Evolutionary conservation across 2,888 invertebrate species (phyloP), one percentile per base, ranked within the genome.

Genomic region (Acheta domesticus): DNA sequence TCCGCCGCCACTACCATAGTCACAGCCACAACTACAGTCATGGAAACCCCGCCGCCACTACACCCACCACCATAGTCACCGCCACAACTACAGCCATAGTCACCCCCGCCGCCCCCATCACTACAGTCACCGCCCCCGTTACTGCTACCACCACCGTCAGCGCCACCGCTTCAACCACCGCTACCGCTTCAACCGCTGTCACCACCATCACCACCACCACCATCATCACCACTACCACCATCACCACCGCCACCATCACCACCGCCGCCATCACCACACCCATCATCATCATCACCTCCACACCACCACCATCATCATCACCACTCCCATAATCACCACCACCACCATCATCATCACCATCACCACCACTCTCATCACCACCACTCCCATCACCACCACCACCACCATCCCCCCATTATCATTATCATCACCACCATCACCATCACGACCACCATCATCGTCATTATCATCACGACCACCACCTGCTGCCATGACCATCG

Each of bases 271-370:
- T 36, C 36, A 5, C 5, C 36, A 36, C 36, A 1, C 0, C 5
- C 36, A 5, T 0, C 5, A 0, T 36, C 21, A 20, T 1, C 12
- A 1, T 11, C 74, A 14, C 12, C 2, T 1, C 16, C 74, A 14
- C 16, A 0, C 2, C 12, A 14, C 74, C 74, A 11, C 12, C 74
- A 12, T 20, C 12, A 12, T 74, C 74, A 12, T 20, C 11, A 12
- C 1, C 74, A 2, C 0, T 14, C 1, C 1, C 74, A 2, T 2
- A 1, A 1, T 21, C 16, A 1, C 11, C 1, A 74, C 2, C 74
- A 1, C 16, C 12, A 1, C 16, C 19, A 2, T 12, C 74, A 2
- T 12, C 2, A 2, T 12, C 2, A 74, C 12, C 19, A 12, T 12
- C 2, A 16, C 2, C 16, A 11, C 12, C 19, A 14, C 14, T 0